These are phyloP conservation scores for Chunga burmeisteri DNA, from an alignment of 2,113 vertebrate species.

Conservation along the genomic window DNA sequence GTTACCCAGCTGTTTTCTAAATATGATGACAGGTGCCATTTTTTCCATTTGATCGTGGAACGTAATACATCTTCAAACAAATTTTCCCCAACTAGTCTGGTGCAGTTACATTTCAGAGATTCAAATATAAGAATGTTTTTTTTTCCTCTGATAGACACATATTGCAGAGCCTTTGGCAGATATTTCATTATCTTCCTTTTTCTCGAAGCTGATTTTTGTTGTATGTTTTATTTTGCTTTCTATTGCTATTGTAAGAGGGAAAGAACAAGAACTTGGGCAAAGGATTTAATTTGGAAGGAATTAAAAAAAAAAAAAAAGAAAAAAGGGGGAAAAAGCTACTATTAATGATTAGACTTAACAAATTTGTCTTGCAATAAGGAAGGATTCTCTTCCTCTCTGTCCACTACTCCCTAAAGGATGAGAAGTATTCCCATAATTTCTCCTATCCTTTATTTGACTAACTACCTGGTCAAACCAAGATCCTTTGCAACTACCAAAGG, in stretches of 20 bases:
- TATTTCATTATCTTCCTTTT: background rate
- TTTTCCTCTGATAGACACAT: background rate
- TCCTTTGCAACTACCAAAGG: background rate
- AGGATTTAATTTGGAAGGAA: background rate
- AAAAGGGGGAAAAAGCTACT: background rate
- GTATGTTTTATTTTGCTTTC: background rate
- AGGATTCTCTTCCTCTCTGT: background rate
- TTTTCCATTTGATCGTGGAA: constrained; percentile 82
- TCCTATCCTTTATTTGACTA: background rate
- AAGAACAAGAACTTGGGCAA: background rate
- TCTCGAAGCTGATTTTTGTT: background rate
- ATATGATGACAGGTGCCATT: constrained; percentile 78
- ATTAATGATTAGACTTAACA: background rate
- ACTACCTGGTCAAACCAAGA: background rate
- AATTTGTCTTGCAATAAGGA: background rate
- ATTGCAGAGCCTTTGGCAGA: background rate
- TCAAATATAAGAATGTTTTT: constrained; percentile 36
- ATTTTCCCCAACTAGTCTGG: constrained; percentile 66
- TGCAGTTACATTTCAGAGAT: constrained; percentile 66
- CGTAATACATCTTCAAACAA: constrained; percentile 83
- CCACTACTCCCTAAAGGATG: background rate
- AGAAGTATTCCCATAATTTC: background rate
- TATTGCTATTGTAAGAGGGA: background rate
- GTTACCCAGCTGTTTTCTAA: constrained; percentile 76
- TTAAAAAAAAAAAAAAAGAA: background rate